A percentile compares a stretch with the other conserved stretches of the same genome.
phyloP scores from a whole-genome alignment of 2,797 vertebrate genomes.

The Diplodus sargus region DNA sequence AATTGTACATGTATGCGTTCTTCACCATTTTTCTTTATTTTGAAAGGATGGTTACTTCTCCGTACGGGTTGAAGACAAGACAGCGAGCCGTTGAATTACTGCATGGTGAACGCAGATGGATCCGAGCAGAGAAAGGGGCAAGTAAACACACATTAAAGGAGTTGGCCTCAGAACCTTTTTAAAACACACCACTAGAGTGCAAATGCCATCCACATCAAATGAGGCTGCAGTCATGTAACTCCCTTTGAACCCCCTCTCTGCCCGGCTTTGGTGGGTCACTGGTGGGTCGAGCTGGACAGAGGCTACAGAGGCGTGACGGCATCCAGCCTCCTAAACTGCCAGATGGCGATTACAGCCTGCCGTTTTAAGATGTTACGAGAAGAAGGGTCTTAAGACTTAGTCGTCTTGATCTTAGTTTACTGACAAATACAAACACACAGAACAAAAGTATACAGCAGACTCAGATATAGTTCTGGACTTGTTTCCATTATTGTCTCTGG shows the following conservation, averaged over 20 bases:
- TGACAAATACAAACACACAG: neutral
- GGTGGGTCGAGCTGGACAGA: conserved; percentile 43
- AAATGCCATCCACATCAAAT: conserved; percentile 86
- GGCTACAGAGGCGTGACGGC: conserved; percentile 33
- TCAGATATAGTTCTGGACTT: neutral
- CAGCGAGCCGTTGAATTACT: conserved; percentile 21
- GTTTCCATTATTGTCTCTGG: neutral
- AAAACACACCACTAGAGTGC: conserved; percentile 86
- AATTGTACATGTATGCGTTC: conserved; percentile 15
- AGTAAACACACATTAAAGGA: conserved; percentile 77
- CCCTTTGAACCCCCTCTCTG: conserved; percentile 70
- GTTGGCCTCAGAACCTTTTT: conserved; percentile 79
- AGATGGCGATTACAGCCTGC: neutral
- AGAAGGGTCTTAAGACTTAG: neutral
- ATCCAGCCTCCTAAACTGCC: conserved; percentile 19
- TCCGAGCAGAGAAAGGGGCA: conserved; percentile 50
- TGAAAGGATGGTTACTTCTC: neutral
- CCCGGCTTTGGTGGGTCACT: conserved; percentile 47
- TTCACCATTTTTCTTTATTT: neutral
- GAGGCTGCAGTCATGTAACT: conserved; percentile 56
- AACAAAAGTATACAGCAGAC: neutral
- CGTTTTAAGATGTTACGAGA: neutral
- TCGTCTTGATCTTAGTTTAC: neutral
- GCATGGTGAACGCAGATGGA: conserved; percentile 40
- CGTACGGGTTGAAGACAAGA: conserved; percentile 21